These are phyloP conservation scores for Leptinotarsa tumamoca DNA, from an alignment of 2,888 invertebrate genomes.

Conservation along the genomic window DNA sequence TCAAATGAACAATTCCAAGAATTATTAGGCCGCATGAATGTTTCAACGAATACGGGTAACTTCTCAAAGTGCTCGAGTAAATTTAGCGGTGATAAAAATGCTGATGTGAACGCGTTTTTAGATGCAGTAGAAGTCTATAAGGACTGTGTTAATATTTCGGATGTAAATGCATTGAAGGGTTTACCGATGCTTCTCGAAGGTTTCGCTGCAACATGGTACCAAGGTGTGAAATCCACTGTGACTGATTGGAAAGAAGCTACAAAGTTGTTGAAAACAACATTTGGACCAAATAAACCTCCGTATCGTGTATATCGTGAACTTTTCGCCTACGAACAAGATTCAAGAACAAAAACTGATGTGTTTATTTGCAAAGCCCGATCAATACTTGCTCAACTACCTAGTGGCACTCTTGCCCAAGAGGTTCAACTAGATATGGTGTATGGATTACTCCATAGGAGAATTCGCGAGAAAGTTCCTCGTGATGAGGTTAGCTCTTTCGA, in stretches of 20 bases:
- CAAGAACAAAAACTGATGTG: constrained; percentile 19
- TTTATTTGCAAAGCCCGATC: constrained; percentile 27
- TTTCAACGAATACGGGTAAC: constrained; percentile 16
- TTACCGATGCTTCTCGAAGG: constrained; percentile 43
- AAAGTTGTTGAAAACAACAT: neutral
- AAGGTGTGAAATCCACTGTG: constrained; percentile 35
- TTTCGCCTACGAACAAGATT: constrained; percentile 34
- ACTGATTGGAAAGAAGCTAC: too few species aligned
- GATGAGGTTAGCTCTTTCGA: constrained; percentile 19
- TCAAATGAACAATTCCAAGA: constrained; percentile 26
- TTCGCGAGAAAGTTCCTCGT: constrained; percentile 31
- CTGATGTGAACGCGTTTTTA: constrained; percentile 15
- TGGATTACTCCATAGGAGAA: constrained; percentile 29
- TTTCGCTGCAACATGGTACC: constrained; percentile 41
- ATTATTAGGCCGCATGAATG: constrained; percentile 10
- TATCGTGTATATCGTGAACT: constrained; percentile 34
- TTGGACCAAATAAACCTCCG: constrained; percentile 27
- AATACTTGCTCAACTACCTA: constrained; percentile 28
- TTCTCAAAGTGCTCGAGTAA: constrained; percentile 28
- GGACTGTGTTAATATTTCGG: constrained; percentile 15
- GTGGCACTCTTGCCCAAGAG: constrained; percentile 12
- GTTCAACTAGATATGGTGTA: constrained; percentile 40
- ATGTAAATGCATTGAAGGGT: constrained; percentile 28
- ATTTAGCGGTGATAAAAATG: constrained; percentile 25
- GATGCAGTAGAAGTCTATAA: constrained; percentile 15